Conservation (phyloP, 2,888 invertebrate genomes). For the Caenorhabditis sulstoni region DNA sequence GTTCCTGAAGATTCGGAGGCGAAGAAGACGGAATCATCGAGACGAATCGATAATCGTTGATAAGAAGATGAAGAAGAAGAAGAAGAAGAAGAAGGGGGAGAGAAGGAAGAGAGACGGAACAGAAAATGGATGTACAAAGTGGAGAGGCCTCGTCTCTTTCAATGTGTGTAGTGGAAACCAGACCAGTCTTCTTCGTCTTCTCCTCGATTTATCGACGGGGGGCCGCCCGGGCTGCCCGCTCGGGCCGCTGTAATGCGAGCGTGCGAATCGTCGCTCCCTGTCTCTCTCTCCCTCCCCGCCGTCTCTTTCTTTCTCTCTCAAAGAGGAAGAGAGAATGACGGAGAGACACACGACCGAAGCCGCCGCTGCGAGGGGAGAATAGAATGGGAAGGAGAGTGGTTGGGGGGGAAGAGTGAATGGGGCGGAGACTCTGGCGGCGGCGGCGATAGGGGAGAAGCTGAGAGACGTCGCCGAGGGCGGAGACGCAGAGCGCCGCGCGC, state of each 20-base stretch:
- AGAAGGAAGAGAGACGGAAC: constrained; percentile 31
- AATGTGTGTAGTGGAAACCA: constrained; percentile 38
- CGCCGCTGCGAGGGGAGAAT: constrained; percentile 21
- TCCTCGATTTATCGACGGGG: constrained; percentile 50
- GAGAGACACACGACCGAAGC: constrained; percentile 9
- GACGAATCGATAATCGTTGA: not conserved
- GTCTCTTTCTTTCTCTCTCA: no score
- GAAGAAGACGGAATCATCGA: not conserved
- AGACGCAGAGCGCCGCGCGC: constrained; percentile 39
- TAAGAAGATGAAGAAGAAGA: no score
- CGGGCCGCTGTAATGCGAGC: constrained; percentile 56
- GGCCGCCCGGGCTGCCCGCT: constrained; percentile 51
- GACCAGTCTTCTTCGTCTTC: constrained; percentile 42
- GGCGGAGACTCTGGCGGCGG: constrained; percentile 14
- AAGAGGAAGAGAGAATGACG: constrained; percentile 17
- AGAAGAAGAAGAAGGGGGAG: constrained; percentile 6
- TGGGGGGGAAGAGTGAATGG: constrained; percentile 21
- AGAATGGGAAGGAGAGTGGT: constrained; percentile 25
- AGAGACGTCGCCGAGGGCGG: not conserved
- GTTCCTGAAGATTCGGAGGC: no score
- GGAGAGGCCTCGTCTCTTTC: not conserved
- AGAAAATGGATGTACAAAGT: constrained; percentile 28
- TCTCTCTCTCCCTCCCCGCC: no score
- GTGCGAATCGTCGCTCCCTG: constrained; percentile 46
- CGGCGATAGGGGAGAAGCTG: constrained; percentile 15